phyloP scores from a whole-genome alignment of 2,888 invertebrate species.

The Tuberolachnus salignus region DNA sequence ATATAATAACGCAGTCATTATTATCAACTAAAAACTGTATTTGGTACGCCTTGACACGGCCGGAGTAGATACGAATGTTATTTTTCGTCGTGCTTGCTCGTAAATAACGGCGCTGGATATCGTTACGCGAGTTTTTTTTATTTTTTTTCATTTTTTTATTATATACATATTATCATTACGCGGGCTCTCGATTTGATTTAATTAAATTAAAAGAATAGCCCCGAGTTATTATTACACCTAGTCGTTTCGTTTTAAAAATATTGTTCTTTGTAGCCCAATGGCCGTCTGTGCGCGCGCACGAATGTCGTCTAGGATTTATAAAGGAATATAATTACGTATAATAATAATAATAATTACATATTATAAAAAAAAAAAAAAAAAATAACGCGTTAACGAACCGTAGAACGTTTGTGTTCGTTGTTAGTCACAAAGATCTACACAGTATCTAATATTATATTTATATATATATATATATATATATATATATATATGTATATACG shows the following conservation, averaged over 20 bases:
- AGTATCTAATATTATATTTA: no score
- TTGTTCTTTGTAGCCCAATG: slow-evolving; percentile 9
- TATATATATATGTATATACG: no score
- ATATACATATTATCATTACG: slow-evolving; percentile 37
- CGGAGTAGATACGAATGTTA: not conserved
- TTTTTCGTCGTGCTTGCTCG: not conserved
- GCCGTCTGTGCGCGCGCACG: not conserved
- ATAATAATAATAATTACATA: slow-evolving; percentile 8
- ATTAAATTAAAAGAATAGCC: not conserved
- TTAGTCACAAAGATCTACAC: not conserved
- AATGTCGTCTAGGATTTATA: not conserved
- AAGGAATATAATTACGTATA: slow-evolving; percentile 21
- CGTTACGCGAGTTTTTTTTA: not conserved
- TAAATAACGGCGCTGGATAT: not conserved
- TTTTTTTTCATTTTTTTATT: no score
- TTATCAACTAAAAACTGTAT: not conserved
- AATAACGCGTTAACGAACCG: slow-evolving; percentile 41
- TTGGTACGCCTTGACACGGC: not conserved
- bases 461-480: no score
- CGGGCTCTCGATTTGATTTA: slow-evolving; percentile 21
- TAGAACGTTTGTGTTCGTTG: slow-evolving; percentile 5
- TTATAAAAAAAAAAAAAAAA: not conserved
- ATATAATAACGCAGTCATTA: no score
- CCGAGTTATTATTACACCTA: slow-evolving; percentile 4
- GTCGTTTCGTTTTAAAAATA: slow-evolving; percentile 19